Evolutionary conservation across 2,888 invertebrate species (phyloP).

Genomic region (Portevinia maculata): DNA sequence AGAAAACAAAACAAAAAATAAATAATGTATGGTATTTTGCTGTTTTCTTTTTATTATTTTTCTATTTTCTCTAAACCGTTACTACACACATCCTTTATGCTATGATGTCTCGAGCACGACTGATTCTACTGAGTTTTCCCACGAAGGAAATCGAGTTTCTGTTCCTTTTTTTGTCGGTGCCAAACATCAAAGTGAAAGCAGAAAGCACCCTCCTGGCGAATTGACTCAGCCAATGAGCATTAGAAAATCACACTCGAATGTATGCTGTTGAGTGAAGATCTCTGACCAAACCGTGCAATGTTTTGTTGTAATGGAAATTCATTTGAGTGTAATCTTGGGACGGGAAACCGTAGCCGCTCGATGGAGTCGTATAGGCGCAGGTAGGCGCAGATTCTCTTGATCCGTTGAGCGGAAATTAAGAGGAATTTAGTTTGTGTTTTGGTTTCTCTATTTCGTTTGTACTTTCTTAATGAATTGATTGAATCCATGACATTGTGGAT

Average conservation of each 20-base stretch:
- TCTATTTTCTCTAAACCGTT: slow-evolving; percentile 44
- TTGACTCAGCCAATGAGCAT: slow-evolving; percentile 65
- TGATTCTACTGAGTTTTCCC: slow-evolving; percentile 63
- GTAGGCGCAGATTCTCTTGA: slow-evolving; percentile 28
- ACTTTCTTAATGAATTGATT: slow-evolving; percentile 1
- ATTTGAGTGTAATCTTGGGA: slow-evolving; percentile 44
- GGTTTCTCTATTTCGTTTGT: slow-evolving; percentile 4
- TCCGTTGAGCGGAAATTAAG: slow-evolving; percentile 39
- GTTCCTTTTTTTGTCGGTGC: slow-evolving; percentile 52
- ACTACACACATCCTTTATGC: slow-evolving; percentile 54
- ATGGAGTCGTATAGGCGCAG: slow-evolving; percentile 15
- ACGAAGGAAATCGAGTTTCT: slow-evolving; percentile 69
- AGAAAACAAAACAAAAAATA: slow-evolving; percentile 22
- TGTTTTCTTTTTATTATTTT: slow-evolving; percentile 14
- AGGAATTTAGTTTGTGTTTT: slow-evolving; percentile 14
- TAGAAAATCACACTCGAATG: slow-evolving; percentile 56
- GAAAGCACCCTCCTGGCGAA: slow-evolving; percentile 44
- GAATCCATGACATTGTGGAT: not conserved
- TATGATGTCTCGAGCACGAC: slow-evolving; percentile 71
- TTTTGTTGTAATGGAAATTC: slow-evolving; percentile 30
- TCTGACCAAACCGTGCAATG: not conserved
- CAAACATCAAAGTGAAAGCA: slow-evolving; percentile 35
- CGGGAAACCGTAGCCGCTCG: not conserved
- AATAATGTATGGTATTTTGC: not conserved
- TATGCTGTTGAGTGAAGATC: not conserved